Evolutionary conservation across 2,113 vertebrate species (phyloP).

Genomic region (Callorhinus ursinus): DNA sequence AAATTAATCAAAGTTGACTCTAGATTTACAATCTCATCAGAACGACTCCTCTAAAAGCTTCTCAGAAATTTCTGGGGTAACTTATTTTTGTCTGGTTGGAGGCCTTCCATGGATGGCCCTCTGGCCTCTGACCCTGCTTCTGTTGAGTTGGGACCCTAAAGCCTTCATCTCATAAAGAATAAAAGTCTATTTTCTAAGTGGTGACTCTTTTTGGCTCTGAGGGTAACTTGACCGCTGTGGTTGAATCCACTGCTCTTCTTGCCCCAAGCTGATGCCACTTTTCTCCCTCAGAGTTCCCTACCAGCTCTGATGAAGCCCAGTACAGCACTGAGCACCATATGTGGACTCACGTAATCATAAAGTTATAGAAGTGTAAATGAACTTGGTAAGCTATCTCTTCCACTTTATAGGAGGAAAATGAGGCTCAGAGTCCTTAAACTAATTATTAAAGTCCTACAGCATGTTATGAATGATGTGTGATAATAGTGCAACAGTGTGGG

Average conservation of each 20-base stretch:
- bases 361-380: neutral
- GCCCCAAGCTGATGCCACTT: neutral
- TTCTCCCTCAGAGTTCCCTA: neutral
- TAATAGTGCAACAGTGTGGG: no score
- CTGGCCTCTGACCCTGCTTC: neutral
- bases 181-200: neutral
- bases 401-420: neutral
- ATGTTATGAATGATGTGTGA: neutral
- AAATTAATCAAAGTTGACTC: neutral
- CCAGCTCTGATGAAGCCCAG: neutral
- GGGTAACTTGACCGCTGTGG: neutral
- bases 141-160: neutral
- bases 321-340: rapidly evolving
- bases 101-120: neutral
- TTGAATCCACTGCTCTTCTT: neutral
- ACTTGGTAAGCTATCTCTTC: neutral
- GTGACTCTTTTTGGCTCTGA: neutral
- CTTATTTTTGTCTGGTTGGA: neutral
- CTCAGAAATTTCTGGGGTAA: neutral
- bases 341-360: rapidly evolving
- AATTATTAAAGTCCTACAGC: neutral
- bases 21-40: neutral
- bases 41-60: neutral
- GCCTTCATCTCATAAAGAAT: neutral
- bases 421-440: neutral